Evolutionary conservation across 2,888 invertebrate genomes (phyloP).

Genomic region (Dermolepida albohirtum): DNA sequence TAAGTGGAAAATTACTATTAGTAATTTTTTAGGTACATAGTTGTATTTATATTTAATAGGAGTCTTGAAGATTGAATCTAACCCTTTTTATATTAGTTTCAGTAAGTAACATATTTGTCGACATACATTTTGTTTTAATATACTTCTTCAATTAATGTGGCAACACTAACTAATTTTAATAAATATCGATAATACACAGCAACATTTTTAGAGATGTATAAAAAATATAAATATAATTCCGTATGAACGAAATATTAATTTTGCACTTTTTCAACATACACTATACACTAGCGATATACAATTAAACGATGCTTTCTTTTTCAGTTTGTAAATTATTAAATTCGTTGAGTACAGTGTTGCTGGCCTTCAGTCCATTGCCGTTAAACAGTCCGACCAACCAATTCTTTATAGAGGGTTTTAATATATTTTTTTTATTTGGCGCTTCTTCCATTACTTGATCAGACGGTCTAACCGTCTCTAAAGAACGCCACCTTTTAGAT

Average conservation of each 20-base stretch:
- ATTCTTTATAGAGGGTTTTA: constrained; percentile 74
- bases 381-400: constrained; percentile 84
- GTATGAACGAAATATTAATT: constrained; percentile 34
- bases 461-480: constrained; percentile 74
- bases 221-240: constrained; percentile 21
- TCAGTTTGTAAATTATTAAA: constrained; percentile 70
- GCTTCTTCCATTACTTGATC: constrained; percentile 58
- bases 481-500: constrained; percentile 81
- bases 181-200: constrained; percentile 15
- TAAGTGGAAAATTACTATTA: no score
- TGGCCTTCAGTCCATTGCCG: constrained; percentile 77
- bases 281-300: constrained; percentile 23
- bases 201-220: constrained; percentile 30
- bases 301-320: constrained; percentile 71
- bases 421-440: constrained; percentile 71
- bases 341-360: constrained; percentile 67
- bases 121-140: neutral
- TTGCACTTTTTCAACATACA: constrained; percentile 36
- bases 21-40: no score
- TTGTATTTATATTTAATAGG: no score
- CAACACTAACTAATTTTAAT: constrained; percentile 13
- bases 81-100: neutral
- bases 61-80: neutral
- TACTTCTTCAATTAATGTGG: constrained; percentile 2
- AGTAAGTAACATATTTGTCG: neutral